Conservation (phyloP, 2,113 vertebrate genomes). For the Erinaceus europaeus region DNA sequence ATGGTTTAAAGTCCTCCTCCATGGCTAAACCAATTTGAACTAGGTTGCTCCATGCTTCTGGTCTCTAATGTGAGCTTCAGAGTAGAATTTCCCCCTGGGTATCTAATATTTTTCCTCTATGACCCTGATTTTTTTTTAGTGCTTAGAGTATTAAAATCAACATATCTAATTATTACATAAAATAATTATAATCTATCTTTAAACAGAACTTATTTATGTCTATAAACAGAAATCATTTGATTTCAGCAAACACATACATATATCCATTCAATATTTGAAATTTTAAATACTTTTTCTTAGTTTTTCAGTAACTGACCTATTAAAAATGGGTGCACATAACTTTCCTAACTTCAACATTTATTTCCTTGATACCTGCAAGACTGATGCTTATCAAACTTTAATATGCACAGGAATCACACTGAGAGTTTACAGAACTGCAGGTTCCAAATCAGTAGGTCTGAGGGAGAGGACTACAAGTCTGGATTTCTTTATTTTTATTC, state of each 20-base stretch:
- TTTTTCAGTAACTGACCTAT: background rate
- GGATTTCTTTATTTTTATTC: background rate
- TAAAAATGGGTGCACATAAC: background rate
- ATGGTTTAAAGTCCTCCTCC: conserved; percentile 14
- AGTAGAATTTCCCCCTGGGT: background rate
- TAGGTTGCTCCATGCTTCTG: background rate
- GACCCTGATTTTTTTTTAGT: background rate
- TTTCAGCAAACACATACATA: background rate
- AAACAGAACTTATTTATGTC: background rate
- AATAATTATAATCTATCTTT: background rate
- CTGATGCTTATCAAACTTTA: conserved; percentile 6
- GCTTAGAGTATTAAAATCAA: background rate
- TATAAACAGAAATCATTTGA: background rate
- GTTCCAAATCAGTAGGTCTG: background rate
- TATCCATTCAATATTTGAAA: background rate
- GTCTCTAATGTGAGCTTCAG: background rate
- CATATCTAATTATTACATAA: background rate
- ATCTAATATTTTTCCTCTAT: background rate
- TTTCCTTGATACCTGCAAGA: background rate
- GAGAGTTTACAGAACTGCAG: background rate
- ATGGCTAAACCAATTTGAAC: conserved; percentile 38
- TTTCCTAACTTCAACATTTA: conserved; percentile 8
- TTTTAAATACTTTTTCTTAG: background rate
- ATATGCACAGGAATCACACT: background rate
- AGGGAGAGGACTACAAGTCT: too few species aligned